Conservation (phyloP, 1,140 invertebrate genomes). For the Lasioglossum albipes region DNA sequence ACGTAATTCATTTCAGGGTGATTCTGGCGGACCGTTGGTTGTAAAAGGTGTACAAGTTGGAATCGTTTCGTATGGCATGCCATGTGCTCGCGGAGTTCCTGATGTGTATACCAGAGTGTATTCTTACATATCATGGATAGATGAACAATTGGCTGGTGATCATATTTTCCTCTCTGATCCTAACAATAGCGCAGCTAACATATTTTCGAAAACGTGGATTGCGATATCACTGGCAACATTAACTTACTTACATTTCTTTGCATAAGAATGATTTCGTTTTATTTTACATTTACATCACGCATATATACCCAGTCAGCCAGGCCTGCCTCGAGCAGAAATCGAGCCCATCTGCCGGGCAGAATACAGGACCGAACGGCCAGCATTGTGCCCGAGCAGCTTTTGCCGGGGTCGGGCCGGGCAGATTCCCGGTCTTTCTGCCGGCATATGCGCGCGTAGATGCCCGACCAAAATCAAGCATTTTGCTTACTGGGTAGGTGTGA, state of each 20-base stretch:
- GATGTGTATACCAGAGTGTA: background rate
- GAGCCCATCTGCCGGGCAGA: too few relatives aligned
- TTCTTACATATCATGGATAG: background rate
- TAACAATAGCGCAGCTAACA: background rate
- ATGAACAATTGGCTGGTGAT: background rate
- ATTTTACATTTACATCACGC: background rate
- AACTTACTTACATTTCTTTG: background rate
- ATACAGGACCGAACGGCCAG: too few relatives aligned
- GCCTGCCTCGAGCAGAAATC: too few relatives aligned
- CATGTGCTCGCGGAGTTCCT: background rate
- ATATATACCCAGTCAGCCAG: too few relatives aligned
- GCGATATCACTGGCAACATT: background rate
- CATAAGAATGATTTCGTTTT: background rate
- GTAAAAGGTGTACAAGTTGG: background rate
- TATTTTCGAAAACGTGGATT: background rate
- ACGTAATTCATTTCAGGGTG: background rate
- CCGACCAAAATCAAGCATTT: too few relatives aligned
- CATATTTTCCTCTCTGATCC: too few relatives aligned
- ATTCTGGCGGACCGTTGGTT: background rate
- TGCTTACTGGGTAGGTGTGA: too few relatives aligned
- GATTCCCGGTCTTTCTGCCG: too few relatives aligned
- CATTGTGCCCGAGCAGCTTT: too few relatives aligned
- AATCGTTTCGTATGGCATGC: background rate
- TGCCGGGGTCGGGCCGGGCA: too few relatives aligned
- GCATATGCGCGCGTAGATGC: too few relatives aligned